These are phyloP conservation scores for Procambarus clarkii DNA, from an alignment of 1,140 invertebrate species.

Conservation along the genomic window DNA sequence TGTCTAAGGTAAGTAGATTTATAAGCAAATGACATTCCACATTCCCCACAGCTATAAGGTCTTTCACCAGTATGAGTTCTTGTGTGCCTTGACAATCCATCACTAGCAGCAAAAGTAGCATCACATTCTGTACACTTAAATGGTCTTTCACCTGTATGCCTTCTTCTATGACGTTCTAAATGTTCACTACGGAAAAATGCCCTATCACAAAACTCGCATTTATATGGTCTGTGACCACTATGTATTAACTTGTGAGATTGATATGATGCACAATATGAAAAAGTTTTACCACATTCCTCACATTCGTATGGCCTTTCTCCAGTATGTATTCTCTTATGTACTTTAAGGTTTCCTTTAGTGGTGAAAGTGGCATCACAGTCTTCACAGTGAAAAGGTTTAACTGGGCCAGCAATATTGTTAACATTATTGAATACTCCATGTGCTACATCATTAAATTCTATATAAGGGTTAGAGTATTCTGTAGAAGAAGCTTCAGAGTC, in stretches of 20 bases:
- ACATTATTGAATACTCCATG: slow-evolving; percentile 39
- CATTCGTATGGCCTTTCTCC: slow-evolving; percentile 57
- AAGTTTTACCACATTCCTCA: slow-evolving; percentile 59
- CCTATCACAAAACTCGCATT: slow-evolving; percentile 55
- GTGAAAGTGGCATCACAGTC: slow-evolving; percentile 60
- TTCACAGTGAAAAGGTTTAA: slow-evolving; percentile 53
- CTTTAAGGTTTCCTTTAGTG: slow-evolving; percentile 61
- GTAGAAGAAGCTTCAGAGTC: slow-evolving; percentile 53
- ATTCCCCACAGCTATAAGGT: slow-evolving; percentile 51
- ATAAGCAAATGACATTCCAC: slow-evolving; percentile 59
- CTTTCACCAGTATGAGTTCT: slow-evolving; percentile 60
- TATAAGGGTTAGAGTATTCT: slow-evolving; percentile 37
- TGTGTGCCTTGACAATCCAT: slow-evolving; percentile 51
- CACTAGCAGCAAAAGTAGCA: slow-evolving; percentile 66
- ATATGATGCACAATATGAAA: slow-evolving; percentile 60
- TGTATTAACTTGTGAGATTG: slow-evolving; percentile 63
- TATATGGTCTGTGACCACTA: slow-evolving; percentile 53
- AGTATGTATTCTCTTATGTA: slow-evolving; percentile 58
- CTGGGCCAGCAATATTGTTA: slow-evolving; percentile 24
- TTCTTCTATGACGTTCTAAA: slow-evolving; percentile 48
- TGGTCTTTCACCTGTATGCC: slow-evolving; percentile 60
- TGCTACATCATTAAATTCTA: slow-evolving; percentile 42
- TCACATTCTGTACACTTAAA: slow-evolving; percentile 66
- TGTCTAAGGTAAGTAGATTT: slow-evolving; percentile 54
- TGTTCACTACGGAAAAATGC: slow-evolving; percentile 62